Evolutionary conservation across 92 coral and sea anemone species (phyloP).

Genomic region (Pocillopora grandis): DNA sequence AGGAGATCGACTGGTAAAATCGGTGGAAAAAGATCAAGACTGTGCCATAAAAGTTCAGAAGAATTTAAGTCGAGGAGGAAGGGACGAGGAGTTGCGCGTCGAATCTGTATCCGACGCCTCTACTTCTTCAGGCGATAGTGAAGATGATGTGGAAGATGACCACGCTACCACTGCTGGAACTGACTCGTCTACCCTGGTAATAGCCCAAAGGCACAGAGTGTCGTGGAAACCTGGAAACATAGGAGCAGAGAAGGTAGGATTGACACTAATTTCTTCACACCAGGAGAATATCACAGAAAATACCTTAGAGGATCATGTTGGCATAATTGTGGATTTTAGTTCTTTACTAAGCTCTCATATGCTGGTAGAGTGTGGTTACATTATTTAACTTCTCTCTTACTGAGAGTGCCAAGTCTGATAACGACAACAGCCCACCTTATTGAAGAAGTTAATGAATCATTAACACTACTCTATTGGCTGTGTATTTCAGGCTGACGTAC

Average conservation of each 20-base stretch:
- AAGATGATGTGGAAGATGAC: too few species aligned
- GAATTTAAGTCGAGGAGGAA: conserved; percentile 5
- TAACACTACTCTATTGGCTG: neutral
- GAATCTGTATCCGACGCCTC: neutral
- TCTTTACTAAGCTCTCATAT: too few species aligned
- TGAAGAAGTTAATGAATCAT: too few species aligned
- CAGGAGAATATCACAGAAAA: too few species aligned
- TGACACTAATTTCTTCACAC: neutral
- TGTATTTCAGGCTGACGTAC: neutral
- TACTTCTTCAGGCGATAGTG: neutral
- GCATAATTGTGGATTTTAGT: too few species aligned
- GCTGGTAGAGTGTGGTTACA: too few species aligned
- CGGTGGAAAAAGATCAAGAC: conserved; percentile 63
- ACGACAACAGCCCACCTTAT: neutral
- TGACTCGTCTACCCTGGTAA: too few species aligned
- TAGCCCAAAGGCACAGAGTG: too few species aligned
- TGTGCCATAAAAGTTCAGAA: conserved; percentile 45
- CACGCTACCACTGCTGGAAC: too few species aligned
- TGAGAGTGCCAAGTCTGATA: too few species aligned
- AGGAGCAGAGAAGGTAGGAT: conserved; percentile 57
- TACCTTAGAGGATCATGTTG: too few species aligned
- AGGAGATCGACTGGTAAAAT: conserved; percentile 54
- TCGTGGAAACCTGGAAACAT: conserved; percentile 13
- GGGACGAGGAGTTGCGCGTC: neutral
- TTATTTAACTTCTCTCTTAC: too few species aligned